These are phyloP conservation scores for Leptura quadrifasciata DNA, from an alignment of 2,888 invertebrate species.

Conservation along the genomic window DNA sequence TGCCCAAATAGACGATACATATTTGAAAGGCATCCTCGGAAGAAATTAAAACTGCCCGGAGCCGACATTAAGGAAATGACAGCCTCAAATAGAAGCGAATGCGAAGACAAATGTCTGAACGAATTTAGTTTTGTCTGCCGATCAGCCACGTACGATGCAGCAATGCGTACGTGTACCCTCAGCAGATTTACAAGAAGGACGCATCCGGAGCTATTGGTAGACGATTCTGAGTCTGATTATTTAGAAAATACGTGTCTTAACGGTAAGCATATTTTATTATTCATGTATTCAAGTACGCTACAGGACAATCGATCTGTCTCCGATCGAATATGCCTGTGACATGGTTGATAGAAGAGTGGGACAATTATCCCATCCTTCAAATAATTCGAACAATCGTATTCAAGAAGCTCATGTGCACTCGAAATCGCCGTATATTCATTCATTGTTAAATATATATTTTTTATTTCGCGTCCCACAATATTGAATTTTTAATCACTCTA, in stretches of 20 bases:
- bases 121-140: constrained; percentile 93
- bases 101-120: constrained; percentile 92
- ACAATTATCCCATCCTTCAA: too few relatives aligned
- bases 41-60: constrained; percentile 86
- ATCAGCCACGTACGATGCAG: constrained; percentile 89
- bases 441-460: too few relatives aligned
- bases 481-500: too few relatives aligned
- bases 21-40: constrained; percentile 90
- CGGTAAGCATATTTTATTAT: constrained; percentile 75
- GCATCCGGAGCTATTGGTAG: constrained; percentile 88
- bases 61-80: constrained; percentile 90
- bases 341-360: too few relatives aligned
- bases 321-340: too few relatives aligned
- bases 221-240: constrained; percentile 92
- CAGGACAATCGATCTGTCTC: not conserved
- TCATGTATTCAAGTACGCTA: not conserved
- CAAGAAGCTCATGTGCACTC: too few relatives aligned
- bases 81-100: constrained; percentile 90
- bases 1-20: constrained; percentile 92
- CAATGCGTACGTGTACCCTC: constrained; percentile 85
- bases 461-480: too few relatives aligned
- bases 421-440: too few relatives aligned
- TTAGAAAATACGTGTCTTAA: constrained; percentile 93
- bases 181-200: constrained; percentile 90
- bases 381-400: too few relatives aligned